Base-by-base conservation (phyloP, 2,113 vertebrate genomes). In the Chunga burmeisteri region DNA sequence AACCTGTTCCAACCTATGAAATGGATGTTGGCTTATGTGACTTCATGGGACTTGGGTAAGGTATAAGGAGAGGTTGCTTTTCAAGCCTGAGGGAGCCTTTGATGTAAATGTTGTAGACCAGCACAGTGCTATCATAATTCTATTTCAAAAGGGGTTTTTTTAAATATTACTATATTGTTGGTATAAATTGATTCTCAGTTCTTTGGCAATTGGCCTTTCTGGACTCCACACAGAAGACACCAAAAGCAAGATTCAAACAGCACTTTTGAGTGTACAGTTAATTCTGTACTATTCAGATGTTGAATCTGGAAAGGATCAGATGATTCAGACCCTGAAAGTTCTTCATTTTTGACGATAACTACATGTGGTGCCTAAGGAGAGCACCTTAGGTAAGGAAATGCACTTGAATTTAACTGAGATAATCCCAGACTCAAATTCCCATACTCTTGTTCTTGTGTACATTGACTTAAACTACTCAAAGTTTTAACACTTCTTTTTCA, bases 361-460 rank as follows among this genome's bases (percentile, higher is more conserved):
- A 44, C 8, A 44, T 16, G 12, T 26, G 19, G 16, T 47, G 36
- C n/a, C 38, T 55, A 71, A 80, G 22, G 44, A 71, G 19, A 63
- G 17, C 9, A 86, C 10, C 4, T 26, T 13, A 86, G 29, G 17
- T 70, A 49, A 74, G 27, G 63, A 81, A 83, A 84, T 20, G 18
- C 15, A 56, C 21, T 40, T 66, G 16, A 92, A 75, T 1, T 47
- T 49, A 68, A 50, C 12, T 72, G 23, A 81, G 6, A 44, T 22
- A 80, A 88, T 72, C 4, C 11, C 38, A 74, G 21, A 59, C 17
- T 38, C 55, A 70, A 74, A 78, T 47, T 91, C 6, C 5, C 9
- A 1, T 46, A 8, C 5, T 49, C 16, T 66, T 0, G 0, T 74
- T 79, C 16, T 22, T 80, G 10, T 5, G 23, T 73, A 27, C 14